A percentile compares a stretch with the other conserved stretches of the same genome.
These are phyloP conservation scores for Atethmia centrago DNA, from an alignment of 2,888 invertebrate species.

Conservation along the genomic window DNA sequence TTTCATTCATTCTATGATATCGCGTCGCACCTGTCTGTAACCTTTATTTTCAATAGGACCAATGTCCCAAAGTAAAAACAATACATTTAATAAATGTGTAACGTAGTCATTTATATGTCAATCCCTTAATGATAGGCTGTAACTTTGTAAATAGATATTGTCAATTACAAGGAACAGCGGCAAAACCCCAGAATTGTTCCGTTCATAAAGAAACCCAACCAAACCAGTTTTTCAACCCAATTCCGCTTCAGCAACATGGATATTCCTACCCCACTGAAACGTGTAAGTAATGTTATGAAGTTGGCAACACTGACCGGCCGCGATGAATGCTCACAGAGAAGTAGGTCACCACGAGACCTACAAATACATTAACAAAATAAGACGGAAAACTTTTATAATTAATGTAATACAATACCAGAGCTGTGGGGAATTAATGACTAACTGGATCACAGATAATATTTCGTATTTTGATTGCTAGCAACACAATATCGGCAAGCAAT, in stretches of 20 bases:
- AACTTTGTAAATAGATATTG: not conserved
- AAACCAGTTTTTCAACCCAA: constrained; percentile 41
- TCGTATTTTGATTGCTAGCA: constrained; percentile 57
- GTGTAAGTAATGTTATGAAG: constrained; percentile 65
- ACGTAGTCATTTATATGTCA: not conserved
- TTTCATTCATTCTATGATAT: too few species aligned
- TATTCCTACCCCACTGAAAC: constrained; percentile 52
- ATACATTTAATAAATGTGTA: not conserved
- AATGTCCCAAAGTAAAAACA: not conserved
- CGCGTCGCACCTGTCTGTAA: too few species aligned
- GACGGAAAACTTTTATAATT: constrained; percentile 79
- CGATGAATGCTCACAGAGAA: constrained; percentile 71
- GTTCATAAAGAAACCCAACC: constrained; percentile 18
- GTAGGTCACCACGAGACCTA: constrained; percentile 74
- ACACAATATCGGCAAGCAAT: constrained; percentile 47
- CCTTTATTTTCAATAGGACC: too few species aligned
- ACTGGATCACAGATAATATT: constrained; percentile 63
- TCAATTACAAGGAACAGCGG: not conserved
- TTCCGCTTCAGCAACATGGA: constrained; percentile 37
- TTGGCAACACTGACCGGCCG: constrained; percentile 72
- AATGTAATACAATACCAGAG: constrained; percentile 76
- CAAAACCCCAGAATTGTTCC: not conserved
- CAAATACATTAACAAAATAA: constrained; percentile 81
- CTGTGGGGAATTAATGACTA: constrained; percentile 69
- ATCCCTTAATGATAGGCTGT: not conserved